Conservation (phyloP, 1,140 invertebrate genomes). For the Lordiphosa collinella region DNA sequence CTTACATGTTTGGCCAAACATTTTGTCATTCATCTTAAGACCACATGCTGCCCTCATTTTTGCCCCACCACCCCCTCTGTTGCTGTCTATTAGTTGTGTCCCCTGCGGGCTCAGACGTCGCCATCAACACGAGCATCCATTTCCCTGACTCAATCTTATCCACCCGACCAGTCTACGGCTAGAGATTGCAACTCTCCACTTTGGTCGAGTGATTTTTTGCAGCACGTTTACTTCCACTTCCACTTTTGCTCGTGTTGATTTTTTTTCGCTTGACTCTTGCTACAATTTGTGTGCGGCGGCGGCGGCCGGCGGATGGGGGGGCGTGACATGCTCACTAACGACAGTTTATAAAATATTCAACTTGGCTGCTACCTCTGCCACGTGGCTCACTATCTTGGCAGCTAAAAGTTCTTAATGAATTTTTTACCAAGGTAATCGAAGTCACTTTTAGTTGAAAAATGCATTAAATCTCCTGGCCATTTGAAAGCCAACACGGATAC, state of each 20-base stretch:
- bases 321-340: conserved; percentile 47
- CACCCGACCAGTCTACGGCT: conserved; percentile 1
- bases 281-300: conserved; percentile 65
- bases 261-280: conserved; percentile 37
- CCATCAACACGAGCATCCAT: conserved; percentile 65
- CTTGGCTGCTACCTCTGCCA: conserved; percentile 30
- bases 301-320: neutral
- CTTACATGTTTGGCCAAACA: conserved; percentile 45
- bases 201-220: conserved; percentile 17
- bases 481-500: neutral
- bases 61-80: too few species aligned
- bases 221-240: conserved; percentile 41
- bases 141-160: conserved; percentile 56
- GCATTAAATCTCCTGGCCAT: conserved; percentile 51
- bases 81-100: conserved; percentile 39
- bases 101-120: conserved; percentile 69
- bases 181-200: conserved; percentile 33
- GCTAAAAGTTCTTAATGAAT: conserved; percentile 78
- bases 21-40: conserved; percentile 63
- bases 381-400: conserved; percentile 31
- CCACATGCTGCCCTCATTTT: conserved; percentile 5
- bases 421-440: conserved; percentile 75
- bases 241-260: conserved; percentile 12
- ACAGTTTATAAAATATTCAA: conserved; percentile 76
- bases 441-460: conserved; percentile 69